phyloP scores from a whole-genome alignment of 1,140 invertebrate species.

The Teleopsis dalmanni region DNA sequence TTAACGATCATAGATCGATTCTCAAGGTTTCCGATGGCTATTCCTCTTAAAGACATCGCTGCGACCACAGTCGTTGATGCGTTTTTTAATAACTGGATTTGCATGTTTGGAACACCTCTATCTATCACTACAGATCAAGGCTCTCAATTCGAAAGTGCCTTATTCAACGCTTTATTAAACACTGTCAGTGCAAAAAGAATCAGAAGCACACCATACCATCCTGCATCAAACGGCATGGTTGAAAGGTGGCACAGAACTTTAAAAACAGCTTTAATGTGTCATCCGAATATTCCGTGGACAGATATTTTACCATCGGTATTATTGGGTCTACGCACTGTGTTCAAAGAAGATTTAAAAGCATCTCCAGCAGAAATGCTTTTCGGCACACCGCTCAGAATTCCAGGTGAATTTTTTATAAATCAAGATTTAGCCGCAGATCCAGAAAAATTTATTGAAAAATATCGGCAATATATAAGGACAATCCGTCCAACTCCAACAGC shows the following conservation, averaged over 20 bases:
- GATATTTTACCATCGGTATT: background rate
- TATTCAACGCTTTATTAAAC: background rate
- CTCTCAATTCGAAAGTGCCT: background rate
- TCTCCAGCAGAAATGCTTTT: slow-evolving; percentile 4
- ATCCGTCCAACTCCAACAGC: background rate
- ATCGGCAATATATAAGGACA: background rate
- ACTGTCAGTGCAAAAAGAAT: slow-evolving; percentile 18
- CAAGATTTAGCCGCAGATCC: background rate
- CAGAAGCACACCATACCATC: slow-evolving; percentile 40
- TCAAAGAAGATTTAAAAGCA: slow-evolving; percentile 1
- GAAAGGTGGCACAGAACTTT: slow-evolving; percentile 29
- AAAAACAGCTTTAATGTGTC: slow-evolving; percentile 23
- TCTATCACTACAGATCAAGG: background rate
- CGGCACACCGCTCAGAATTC: background rate
- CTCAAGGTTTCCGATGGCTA: slow-evolving; percentile 41
- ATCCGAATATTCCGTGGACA: slow-evolving; percentile 15
- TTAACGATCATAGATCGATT: too few relatives aligned
- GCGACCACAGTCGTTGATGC: slow-evolving; percentile 10
- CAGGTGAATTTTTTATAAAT: background rate
- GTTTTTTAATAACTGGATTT: background rate
- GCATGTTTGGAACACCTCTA: background rate
- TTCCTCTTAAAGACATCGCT: slow-evolving; percentile 29
- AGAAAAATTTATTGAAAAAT: background rate
- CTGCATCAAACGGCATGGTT: slow-evolving; percentile 31
- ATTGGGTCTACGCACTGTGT: background rate